Percentiles rank a stretch among this genome's conserved stretches.
Conservation (phyloP, 2,113 vertebrate genomes). For the Catharus minimus region DNA sequence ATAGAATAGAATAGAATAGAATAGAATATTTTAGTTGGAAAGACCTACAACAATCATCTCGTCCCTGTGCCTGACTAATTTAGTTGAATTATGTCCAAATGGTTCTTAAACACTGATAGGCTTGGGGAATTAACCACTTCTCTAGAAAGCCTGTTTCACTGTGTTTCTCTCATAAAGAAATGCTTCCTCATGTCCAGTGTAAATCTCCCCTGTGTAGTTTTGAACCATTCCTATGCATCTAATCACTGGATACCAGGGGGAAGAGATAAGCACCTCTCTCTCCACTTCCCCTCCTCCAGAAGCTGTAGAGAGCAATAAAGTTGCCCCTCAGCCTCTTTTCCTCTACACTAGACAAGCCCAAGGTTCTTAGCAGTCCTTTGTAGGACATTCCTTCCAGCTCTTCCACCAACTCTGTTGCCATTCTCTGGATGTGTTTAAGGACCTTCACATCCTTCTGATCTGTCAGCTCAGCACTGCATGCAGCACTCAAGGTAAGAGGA, state of each 20-base stretch:
- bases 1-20: background rate
- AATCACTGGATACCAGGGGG: background rate
- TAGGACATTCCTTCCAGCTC: background rate
- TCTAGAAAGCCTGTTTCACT: background rate
- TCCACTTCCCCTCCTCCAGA: background rate
- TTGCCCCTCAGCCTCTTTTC: background rate
- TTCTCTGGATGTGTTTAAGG: background rate
- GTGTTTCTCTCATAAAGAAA: background rate
- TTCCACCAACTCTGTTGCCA: background rate
- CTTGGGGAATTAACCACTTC: background rate
- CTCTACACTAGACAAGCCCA: background rate
- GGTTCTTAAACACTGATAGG: background rate
- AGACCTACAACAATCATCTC: background rate
- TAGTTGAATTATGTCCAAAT: background rate
- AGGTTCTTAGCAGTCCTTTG: background rate
- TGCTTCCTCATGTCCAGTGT: background rate
- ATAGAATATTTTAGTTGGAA: background rate
- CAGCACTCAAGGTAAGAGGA: background rate
- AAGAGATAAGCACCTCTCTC: background rate
- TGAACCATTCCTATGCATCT: background rate
- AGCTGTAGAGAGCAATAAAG: background rate
- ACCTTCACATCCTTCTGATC: background rate
- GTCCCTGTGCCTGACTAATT: background rate
- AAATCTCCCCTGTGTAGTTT: background rate
- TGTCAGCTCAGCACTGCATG: background rate